Base-by-base conservation (phyloP, 2,888 invertebrate genomes). In the Pseudococcus jackbeardsleyi region DNA sequence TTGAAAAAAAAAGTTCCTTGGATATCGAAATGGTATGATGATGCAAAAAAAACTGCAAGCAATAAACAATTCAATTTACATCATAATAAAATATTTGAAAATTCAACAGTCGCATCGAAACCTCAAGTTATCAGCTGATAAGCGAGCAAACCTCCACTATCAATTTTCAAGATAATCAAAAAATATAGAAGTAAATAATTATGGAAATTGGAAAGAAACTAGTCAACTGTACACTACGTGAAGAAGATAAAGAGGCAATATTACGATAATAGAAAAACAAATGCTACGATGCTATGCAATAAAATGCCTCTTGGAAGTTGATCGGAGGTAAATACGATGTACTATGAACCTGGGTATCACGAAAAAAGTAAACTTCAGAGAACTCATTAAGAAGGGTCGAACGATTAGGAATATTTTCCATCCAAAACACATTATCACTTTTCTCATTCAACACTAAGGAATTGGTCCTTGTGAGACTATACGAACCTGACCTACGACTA, bases 41-140 rank as follows among this genome's bases (percentile, higher is more conserved):
- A 72, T 72, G 26, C 72, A 72, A 72, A 72, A 50, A 50, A 54
- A 54, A 72, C 12, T 72, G 72, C 72, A 72, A 72, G 12, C 22
- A 72, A 72, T 72, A 72, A 72, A 72, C 72, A 72, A 72, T 33
- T 26, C 11, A 12, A 72, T 33, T 54, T n/a, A 54, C 54, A 54
- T 54, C 54, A 54, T 54, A 54, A 33, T 33, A 33, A 54, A 72
- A 72, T 26, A 54, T 54, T 54, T 33, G n/a, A 33, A n/a, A 26
- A 22, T 72, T 72, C 72, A 26, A 33, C 17, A 72, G 7, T 72
- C 72, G 5, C 26, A 33, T 72, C 17, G 22, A 72, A 72, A 26
- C 12, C 33, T 1, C 11, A 17, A 72, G 12, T 22, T 33, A 72
- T 72, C 72, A 72, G 15, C 72, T 72, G 72, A 72, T 72, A 72